Evolutionary conservation across 2,888 invertebrate species (phyloP).

Genomic region (Graphium colonna): DNA sequence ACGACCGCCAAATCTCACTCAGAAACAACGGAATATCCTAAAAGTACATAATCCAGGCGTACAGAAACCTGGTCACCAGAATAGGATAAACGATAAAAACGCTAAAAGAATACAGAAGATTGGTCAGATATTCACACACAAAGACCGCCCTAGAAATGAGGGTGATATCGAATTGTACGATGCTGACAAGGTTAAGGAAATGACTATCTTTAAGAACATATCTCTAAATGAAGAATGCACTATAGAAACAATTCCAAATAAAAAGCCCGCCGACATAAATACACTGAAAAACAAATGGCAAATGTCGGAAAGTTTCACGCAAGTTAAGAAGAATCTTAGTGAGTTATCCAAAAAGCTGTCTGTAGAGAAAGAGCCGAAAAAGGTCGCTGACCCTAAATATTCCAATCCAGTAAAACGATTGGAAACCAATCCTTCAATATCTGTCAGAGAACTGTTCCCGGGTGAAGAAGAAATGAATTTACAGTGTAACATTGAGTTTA

Average conservation of each 20-base stretch:
- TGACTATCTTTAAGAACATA: conserved; percentile 57
- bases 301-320: conserved; percentile 71
- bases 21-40: conserved; percentile 59
- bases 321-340: conserved; percentile 72
- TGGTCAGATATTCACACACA: conserved; percentile 60
- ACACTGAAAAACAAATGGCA: conserved; percentile 76
- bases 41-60: conserved; percentile 60
- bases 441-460: conserved; percentile 88
- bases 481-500: conserved; percentile 87
- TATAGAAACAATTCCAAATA: conserved; percentile 76
- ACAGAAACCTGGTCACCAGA: conserved; percentile 60
- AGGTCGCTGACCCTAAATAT: conserved; percentile 60
- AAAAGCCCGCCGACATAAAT: conserved; percentile 66
- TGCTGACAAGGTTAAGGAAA: conserved; percentile 46
- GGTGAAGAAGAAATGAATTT: conserved; percentile 91
- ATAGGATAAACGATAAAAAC: conserved; percentile 66
- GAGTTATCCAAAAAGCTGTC: conserved; percentile 66
- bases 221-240: conserved; percentile 81
- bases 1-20: conserved; percentile 54
- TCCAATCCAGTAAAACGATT: conserved; percentile 83
- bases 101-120: conserved; percentile 67
- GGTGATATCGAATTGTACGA: conserved; percentile 47
- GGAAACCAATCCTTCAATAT: conserved; percentile 90
- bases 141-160: conserved; percentile 48
- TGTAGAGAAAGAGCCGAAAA: conserved; percentile 64